Base-by-base conservation (phyloP, 2,797 vertebrate species). In the Schizopygopsis pylzovi region DNA sequence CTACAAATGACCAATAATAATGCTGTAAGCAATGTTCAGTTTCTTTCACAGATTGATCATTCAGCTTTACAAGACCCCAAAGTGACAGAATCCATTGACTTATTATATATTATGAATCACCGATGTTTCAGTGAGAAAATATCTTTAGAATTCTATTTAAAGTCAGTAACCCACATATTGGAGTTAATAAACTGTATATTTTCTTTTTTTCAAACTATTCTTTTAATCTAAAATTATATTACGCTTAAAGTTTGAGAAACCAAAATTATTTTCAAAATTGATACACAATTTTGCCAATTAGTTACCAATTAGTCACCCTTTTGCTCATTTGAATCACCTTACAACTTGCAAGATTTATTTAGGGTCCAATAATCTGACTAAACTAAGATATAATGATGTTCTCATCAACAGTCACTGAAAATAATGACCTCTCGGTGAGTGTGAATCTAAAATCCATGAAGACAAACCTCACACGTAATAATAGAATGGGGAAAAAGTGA, bases 381-480 rank as follows among this genome's bases (percentile, higher is more conserved):
- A 72, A 82, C 22, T 18, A 56, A 71, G 9, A 71, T 56, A 25
- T 61, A 73, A 61, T 61, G 6, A 83, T 75, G 43, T 47, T 61
- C 56, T 63, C 54, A 72, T 82, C 70, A 75, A 47, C 41, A 73
- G 52, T 73, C 25, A 37, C 25, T 37, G 25, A n/a, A 45, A 47
- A 47, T 75, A 61, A 75, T 73, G 25, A 61, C 61, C 39, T 47
- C 25, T 37, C 70, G n/a, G 18, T 73, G 18, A 37, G 25, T 75
- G 25, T 47, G n/a, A 73, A 82, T 45, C 73, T 73, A 72, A 82
- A 82, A 73, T 73, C 52, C 52, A 33, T 15, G 9, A 28, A 82
- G 67, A 71, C 37, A 76, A 33, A 37, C 73, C 47, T 54, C 25
- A 28, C 15, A 28, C 8, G 7, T 25, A 25, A n/a, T 25, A 59